Percentiles rank a stretch among this genome's conserved stretches.
These are phyloP conservation scores for Odontamblyopus lacepedii DNA, from an alignment of 2,797 vertebrate species.

Conservation along the genomic window DNA sequence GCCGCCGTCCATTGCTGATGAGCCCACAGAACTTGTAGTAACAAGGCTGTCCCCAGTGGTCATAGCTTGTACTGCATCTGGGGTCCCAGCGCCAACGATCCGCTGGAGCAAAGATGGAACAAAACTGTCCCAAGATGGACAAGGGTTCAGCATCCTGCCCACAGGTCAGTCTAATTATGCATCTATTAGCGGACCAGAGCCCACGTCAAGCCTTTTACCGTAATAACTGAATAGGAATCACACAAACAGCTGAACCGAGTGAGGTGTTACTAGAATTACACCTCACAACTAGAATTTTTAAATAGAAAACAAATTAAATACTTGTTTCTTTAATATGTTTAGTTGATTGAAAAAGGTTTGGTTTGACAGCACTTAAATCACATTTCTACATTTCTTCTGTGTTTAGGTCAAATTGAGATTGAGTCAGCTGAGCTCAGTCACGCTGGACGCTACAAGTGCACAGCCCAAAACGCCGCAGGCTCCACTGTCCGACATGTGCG, in stretches of 20 bases:
- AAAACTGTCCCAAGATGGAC: constrained; percentile 77
- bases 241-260: no score
- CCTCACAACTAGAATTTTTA: no score
- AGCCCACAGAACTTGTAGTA: constrained; percentile 86
- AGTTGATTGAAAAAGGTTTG: background rate
- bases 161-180: constrained; percentile 78
- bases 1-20: constrained; percentile 94
- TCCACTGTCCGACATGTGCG: constrained; percentile 85
- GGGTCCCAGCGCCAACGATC: constrained; percentile 86
- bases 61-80: constrained; percentile 88
- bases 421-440: constrained; percentile 82
- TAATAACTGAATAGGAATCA: no score
- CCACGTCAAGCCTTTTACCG: no score
- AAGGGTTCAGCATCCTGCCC: constrained; percentile 84
- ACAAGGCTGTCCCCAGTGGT: constrained; percentile 85
- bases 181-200: background rate
- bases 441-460: constrained; percentile 86
- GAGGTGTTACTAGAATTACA: no score
- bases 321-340: background rate
- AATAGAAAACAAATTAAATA: no score
- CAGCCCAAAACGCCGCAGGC: constrained; percentile 87
- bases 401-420: constrained; percentile 88
- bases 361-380: background rate
- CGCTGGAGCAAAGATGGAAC: constrained; percentile 92
- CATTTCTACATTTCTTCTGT: background rate